Evolutionary conservation across 2,888 invertebrate species (phyloP).

Genomic region (Fissipunctia ypsillon): DNA sequence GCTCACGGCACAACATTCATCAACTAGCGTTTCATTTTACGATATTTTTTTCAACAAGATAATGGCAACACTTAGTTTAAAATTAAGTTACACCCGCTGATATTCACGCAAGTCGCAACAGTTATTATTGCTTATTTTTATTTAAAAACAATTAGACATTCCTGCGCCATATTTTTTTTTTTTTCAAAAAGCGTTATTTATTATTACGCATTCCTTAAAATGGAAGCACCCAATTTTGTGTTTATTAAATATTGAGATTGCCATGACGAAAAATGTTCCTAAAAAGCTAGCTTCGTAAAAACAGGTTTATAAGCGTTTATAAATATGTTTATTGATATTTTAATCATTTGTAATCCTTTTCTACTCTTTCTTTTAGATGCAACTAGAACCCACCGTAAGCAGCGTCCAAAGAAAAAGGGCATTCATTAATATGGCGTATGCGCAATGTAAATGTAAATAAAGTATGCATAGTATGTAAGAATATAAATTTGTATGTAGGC

Average conservation of each 20-base stretch:
- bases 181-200: conserved; percentile 43
- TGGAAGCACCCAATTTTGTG: conserved; percentile 84
- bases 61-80: conserved; percentile 68
- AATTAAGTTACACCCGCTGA: conserved; percentile 50
- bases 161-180: conserved; percentile 19
- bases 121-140: conserved; percentile 63
- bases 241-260: conserved; percentile 66
- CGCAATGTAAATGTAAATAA: conserved; percentile 42
- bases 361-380: conserved; percentile 91
- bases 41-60: conserved; percentile 64
- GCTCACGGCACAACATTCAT: conserved; percentile 61
- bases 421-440: conserved; percentile 68
- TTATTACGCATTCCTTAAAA: conserved; percentile 77
- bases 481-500: conserved; percentile 34
- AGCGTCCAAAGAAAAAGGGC: conserved; percentile 87
- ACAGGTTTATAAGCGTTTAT: conserved; percentile 64
- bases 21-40: conserved; percentile 64
- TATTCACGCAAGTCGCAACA: conserved; percentile 49
- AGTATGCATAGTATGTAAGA: conserved; percentile 36
- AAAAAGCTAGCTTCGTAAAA: conserved; percentile 80
- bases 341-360: conserved; percentile 91
- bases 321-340: conserved; percentile 67
- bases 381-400: conserved; percentile 89
- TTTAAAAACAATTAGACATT: conserved; percentile 26
- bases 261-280: conserved; percentile 69